A percentile compares a stretch with the other conserved stretches of the same genome.
Conservation (phyloP, 2,797 vertebrate species). For the Neosalanx taihuensis region DNA sequence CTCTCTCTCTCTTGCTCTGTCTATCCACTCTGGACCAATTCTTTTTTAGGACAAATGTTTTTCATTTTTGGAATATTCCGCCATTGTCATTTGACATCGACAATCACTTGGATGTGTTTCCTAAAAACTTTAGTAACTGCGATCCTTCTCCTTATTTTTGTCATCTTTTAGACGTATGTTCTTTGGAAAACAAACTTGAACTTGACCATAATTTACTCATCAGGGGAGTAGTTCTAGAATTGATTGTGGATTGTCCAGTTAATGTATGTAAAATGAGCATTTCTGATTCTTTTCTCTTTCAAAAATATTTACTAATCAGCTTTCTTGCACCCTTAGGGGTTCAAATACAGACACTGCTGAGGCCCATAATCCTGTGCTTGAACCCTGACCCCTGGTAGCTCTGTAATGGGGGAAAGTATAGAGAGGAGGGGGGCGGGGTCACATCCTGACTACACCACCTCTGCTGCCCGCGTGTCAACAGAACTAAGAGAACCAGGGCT, state of each 20-base stretch:
- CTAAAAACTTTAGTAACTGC: no score
- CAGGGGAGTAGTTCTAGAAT: not conserved
- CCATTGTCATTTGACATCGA: not conserved
- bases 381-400: slow-evolving; percentile 50
- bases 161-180: no score
- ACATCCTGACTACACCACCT: slow-evolving; percentile 26
- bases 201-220: not conserved
- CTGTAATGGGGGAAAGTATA: slow-evolving; percentile 61
- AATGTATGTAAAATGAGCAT: not conserved
- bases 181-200: not conserved
- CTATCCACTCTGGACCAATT: not conserved
- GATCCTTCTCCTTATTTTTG: no score
- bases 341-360: slow-evolving; percentile 52
- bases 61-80: not conserved
- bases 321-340: slow-evolving; percentile 39
- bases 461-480: slow-evolving; percentile 17
- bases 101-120: not conserved
- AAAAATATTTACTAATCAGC: slow-evolving; percentile 41
- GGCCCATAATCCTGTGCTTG: slow-evolving; percentile 60
- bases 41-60: not conserved
- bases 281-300: slow-evolving; percentile 32
- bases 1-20: not conserved
- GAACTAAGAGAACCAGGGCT: slow-evolving; percentile 16
- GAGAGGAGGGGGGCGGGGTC: slow-evolving; percentile 48
- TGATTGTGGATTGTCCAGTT: not conserved